phyloP scores from a whole-genome alignment of 1,140 invertebrate species.

The Micrasema longulum region DNA sequence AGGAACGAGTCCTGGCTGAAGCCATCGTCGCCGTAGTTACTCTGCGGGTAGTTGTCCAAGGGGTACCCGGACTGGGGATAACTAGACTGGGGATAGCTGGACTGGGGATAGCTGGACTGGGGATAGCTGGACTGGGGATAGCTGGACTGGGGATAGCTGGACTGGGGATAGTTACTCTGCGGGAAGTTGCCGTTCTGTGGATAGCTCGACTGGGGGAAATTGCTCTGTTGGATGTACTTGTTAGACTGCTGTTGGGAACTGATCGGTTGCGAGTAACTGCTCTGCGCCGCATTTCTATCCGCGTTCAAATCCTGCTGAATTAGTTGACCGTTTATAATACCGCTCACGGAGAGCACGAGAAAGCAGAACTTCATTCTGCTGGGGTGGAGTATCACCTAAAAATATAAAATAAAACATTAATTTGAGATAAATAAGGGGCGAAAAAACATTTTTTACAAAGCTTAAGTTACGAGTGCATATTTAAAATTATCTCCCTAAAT shows the following conservation, averaged over 20 bases:
- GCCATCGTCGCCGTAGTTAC: slow-evolving; percentile 32
- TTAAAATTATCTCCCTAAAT: too few species aligned
- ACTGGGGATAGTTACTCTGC: slow-evolving; percentile 41
- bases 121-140: slow-evolving; percentile 41
- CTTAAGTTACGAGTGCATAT: too few species aligned
- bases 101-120: slow-evolving; percentile 31
- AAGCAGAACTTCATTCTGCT: slow-evolving; percentile 15
- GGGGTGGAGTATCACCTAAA: slow-evolving; percentile 24
- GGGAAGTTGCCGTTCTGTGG: slow-evolving; percentile 18
- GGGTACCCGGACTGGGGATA: slow-evolving; percentile 21
- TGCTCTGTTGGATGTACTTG: slow-evolving; percentile 35
- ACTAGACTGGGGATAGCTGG: slow-evolving; percentile 35
- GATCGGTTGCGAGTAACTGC: slow-evolving; percentile 17
- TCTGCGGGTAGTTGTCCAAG: slow-evolving; percentile 24
- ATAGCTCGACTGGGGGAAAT: slow-evolving; percentile 30
- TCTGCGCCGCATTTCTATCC: slow-evolving; percentile 26
- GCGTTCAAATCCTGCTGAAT: slow-evolving; percentile 18
- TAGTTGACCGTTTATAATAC: slow-evolving; percentile 20
- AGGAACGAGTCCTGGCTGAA: slow-evolving; percentile 38
- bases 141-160: slow-evolving; percentile 24
- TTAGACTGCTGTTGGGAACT: slow-evolving; percentile 10
- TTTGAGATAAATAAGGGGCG: too few species aligned
- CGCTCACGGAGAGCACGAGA: slow-evolving; percentile 2
- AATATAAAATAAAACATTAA: slow-evolving; percentile 4
- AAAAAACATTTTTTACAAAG: too few species aligned